A percentile compares a stretch with the other conserved stretches of the same genome.
These are phyloP conservation scores for Diogma glabrata DNA, from an alignment of 2,888 invertebrate species.

Conservation along the genomic window DNA sequence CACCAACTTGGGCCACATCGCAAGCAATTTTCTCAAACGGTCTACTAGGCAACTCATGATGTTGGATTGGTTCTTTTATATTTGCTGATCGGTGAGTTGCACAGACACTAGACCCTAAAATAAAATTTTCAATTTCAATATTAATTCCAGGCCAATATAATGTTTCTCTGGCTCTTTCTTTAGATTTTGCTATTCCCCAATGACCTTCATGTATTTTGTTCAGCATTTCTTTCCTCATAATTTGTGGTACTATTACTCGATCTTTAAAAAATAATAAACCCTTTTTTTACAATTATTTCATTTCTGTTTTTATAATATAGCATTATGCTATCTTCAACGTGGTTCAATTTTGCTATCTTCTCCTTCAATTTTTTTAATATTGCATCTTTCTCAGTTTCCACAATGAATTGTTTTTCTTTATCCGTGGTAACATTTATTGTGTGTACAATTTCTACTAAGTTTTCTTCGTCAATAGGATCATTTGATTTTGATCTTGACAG, in stretches of 20 bases:
- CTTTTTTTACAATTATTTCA: not conserved
- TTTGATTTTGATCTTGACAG: no score
- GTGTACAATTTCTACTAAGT: not conserved
- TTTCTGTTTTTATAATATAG: not conserved
- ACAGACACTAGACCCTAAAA: not conserved
- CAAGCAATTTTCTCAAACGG: not conserved
- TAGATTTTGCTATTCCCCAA: not conserved
- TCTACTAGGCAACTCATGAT: not conserved
- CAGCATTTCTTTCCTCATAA: no score
- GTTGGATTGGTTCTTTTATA: not conserved
- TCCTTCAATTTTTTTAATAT: not conserved
- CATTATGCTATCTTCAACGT: not conserved
- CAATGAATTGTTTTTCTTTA: not conserved
- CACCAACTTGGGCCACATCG: not conserved
- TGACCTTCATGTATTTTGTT: not conserved
- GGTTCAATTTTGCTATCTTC: not conserved
- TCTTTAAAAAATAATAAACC: conserved; percentile 1
- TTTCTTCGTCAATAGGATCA: not conserved
- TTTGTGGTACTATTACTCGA: not conserved
- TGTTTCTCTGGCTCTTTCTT: not conserved
- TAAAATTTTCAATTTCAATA: not conserved
- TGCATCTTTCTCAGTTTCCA: not conserved
- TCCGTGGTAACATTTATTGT: not conserved
- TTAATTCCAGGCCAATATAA: not conserved
- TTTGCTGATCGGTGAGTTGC: not conserved